Evolutionary conservation across 2,888 invertebrate genomes (phyloP), one percentile per base, ranked within the genome.

Genomic region (Osedax fenrisi): DNA sequence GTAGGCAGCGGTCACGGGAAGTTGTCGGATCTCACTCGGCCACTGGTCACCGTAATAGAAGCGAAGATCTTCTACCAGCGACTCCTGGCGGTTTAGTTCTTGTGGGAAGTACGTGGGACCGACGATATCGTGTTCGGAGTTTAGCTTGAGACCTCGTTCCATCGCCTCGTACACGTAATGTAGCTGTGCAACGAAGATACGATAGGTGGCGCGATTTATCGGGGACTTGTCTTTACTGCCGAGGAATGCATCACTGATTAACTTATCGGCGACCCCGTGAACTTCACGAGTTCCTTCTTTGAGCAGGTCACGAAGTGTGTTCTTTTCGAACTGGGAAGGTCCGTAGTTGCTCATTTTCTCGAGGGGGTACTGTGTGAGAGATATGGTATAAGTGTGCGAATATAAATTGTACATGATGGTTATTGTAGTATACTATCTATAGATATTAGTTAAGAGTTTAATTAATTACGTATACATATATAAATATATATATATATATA

Each of bases 71-170:
- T 73, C 64, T 26, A 72, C 72, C 10, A 78, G 62, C 17, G 71
- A 62, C 13, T 73, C 24, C 1, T 62, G 21, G 3, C 78, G 72
- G 67, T 74, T 77, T 25, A 78, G 71, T 59, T 78, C 77, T 2
- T 72, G 73, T n/a, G 78, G 78, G 56, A 76, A 77, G 69, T 78
- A 72, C 21, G 76, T 64, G n/a, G 76, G 27, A 24, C 76, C 77
- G 13, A 77, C 73, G 10, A 73, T 25, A 0, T 71, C 68, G 41
- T 77, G 75, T 3, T 76, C 72, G 27, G 75, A 74, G 61, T 73
- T 56, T 22, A 25, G 68, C 2, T 75, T 76, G 2, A 72, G 68
- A 1, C 62, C 76, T n/a, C 72, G 75, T 68, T 78, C 78, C 73
- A 78, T n/a, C 56, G 78, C 76, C 13, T 69, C 27, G 73, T 78